Percentiles rank a stretch among this genome's conserved stretches.
These are phyloP conservation scores for Pteruthius melanotis DNA, from an alignment of 2,113 vertebrate genomes.

Conservation along the genomic window DNA sequence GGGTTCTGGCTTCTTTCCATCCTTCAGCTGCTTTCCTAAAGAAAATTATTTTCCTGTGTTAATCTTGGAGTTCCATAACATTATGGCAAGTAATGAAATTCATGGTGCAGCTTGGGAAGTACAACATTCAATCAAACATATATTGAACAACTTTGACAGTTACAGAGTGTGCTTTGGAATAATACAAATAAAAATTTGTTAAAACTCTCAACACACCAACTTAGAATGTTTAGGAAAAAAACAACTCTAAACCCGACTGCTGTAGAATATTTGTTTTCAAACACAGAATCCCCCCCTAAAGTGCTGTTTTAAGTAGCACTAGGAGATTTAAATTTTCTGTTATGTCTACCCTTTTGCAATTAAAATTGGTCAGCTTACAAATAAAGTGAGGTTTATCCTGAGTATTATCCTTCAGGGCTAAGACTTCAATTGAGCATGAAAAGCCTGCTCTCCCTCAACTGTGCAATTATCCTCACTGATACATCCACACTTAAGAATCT, in stretches of 20 bases:
- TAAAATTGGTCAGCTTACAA: neutral
- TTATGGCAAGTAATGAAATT: neutral
- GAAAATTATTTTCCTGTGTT: conserved; percentile 72
- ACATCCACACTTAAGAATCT: neutral
- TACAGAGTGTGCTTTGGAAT: neutral
- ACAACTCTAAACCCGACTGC: neutral
- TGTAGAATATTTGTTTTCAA: neutral
- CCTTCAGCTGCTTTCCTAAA: conserved; percentile 98
- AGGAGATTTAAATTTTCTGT: neutral
- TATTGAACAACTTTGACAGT: neutral
- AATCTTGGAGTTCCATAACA: conserved; percentile 18
- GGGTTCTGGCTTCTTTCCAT: conserved; percentile 98
- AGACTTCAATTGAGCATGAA: neutral
- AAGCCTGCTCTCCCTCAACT: neutral
- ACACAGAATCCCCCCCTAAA: neutral
- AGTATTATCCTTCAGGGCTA: neutral
- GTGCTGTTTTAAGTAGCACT: neutral
- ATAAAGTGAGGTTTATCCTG: neutral
- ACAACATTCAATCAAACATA: neutral
- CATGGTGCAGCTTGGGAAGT: neutral
- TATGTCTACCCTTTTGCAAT: neutral
- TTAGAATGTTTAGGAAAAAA: neutral
- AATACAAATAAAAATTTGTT: neutral
- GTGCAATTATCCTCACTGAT: neutral
- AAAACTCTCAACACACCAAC: neutral